Percentiles rank a stretch among this genome's conserved stretches.
These are phyloP conservation scores for Drosophila macrospina DNA, from an alignment of 2,888 invertebrate species.

Conservation along the genomic window DNA sequence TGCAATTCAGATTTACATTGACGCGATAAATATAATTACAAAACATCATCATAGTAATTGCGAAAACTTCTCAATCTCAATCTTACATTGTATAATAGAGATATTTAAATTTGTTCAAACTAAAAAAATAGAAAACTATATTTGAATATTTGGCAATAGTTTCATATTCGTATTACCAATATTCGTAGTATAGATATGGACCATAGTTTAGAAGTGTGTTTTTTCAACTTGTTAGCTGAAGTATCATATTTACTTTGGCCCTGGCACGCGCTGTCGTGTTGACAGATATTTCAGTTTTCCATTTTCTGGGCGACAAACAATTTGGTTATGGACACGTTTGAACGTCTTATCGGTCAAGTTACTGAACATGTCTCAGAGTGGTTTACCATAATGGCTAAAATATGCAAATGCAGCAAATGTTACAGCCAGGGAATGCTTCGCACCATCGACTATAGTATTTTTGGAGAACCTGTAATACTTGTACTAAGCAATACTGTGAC, in stretches of 20 bases:
- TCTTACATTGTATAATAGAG: too few species aligned
- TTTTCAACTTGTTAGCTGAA: conserved; percentile 9
- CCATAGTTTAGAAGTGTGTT: background rate
- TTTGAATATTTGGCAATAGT: too few species aligned
- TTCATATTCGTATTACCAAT: background rate
- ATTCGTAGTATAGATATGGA: background rate
- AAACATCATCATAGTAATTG: background rate
- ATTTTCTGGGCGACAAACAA: conserved; percentile 27
- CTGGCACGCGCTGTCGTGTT: conserved; percentile 50
- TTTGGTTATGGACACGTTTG: conserved; percentile 57
- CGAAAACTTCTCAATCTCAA: too few species aligned
- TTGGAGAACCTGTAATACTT: conserved; percentile 1
- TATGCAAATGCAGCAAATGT: conserved; percentile 53
- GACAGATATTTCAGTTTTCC: conserved; percentile 26
- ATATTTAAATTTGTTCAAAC: too few species aligned
- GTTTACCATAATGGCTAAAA: conserved; percentile 33
- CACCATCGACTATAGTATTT: background rate
- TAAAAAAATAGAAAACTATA: too few species aligned
- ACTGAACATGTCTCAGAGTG: conserved; percentile 46
- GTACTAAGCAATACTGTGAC: background rate
- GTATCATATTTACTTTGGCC: conserved; percentile 35
- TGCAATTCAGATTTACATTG: too few species aligned
- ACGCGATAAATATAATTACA: background rate
- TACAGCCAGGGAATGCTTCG: conserved; percentile 1
- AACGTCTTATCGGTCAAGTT: conserved; percentile 62